A percentile compares a stretch with the other conserved stretches of the same genome.
phyloP scores from a whole-genome alignment of 2,888 invertebrate species.

The Pseudoips prasinana region DNA sequence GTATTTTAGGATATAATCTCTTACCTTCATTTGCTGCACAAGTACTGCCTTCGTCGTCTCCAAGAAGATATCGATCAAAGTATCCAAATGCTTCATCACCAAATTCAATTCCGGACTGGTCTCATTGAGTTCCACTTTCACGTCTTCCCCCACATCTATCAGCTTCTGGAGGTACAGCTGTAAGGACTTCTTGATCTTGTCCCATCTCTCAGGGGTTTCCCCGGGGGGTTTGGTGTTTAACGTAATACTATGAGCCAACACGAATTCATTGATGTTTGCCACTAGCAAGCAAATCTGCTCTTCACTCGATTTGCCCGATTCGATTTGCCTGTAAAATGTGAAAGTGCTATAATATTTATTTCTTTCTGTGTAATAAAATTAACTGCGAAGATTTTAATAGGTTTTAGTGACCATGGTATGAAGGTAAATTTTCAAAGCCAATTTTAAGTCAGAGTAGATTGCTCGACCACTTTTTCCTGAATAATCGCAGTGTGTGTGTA shows the following conservation, averaged over 20 bases:
- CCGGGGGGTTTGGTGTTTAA: slow-evolving; percentile 74
- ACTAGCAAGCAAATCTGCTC: slow-evolving; percentile 75
- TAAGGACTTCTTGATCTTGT: slow-evolving; percentile 72
- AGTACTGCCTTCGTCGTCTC: slow-evolving; percentile 82
- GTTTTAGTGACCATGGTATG: too few species aligned
- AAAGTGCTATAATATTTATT: too few species aligned
- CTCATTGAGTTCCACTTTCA: slow-evolving; percentile 73
- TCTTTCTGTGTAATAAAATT: too few species aligned
- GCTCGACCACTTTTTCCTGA: too few species aligned
- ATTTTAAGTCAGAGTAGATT: too few species aligned
- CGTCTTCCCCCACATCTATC: slow-evolving; percentile 74
- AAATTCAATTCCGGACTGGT: slow-evolving; percentile 63
- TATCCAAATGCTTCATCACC: slow-evolving; percentile 69
- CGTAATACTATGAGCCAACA: slow-evolving; percentile 76
- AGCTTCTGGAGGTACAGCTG: slow-evolving; percentile 71
- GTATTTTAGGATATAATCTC: too few species aligned
- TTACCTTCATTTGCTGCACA: slow-evolving; percentile 82
- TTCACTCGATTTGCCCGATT: slow-evolving; percentile 51
- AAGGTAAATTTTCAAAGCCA: too few species aligned
- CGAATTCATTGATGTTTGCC: slow-evolving; percentile 81
- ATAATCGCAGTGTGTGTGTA: too few species aligned
- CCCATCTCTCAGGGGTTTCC: slow-evolving; percentile 74
- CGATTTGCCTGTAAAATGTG: slow-evolving; percentile 63
- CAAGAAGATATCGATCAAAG: slow-evolving; percentile 78
- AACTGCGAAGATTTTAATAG: too few species aligned